phyloP scores from a whole-genome alignment of 2,797 vertebrate species.

The Acrocephalus scirpaceus region DNA sequence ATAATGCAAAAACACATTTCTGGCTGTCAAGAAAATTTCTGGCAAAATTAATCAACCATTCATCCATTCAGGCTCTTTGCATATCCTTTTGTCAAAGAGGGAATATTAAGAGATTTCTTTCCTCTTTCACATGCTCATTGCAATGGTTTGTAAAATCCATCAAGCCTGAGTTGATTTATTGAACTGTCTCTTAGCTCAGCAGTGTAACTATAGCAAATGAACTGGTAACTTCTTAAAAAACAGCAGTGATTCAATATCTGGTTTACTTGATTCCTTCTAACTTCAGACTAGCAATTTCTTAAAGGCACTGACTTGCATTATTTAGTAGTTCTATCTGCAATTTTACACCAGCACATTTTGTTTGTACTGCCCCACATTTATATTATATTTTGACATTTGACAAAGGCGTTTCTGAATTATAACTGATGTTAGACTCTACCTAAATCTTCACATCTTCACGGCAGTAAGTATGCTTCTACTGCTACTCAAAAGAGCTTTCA shows the following conservation, averaged over 20 bases:
- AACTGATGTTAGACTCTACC: background rate
- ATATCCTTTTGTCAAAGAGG: conserved; percentile 99
- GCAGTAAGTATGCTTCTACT: background rate
- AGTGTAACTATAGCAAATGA: conserved; percentile 99
- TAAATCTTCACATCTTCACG: background rate
- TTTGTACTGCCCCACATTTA: background rate
- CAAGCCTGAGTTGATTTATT: conserved; percentile 99
- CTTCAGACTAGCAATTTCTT: conserved; percentile 68
- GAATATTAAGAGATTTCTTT: conserved; percentile 94
- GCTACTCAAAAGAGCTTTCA: background rate
- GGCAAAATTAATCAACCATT: conserved; percentile 99
- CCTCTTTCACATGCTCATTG: conserved; percentile 90
- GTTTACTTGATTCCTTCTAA: conserved; percentile 76
- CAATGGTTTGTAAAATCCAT: conserved; percentile 98
- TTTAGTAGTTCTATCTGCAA: background rate
- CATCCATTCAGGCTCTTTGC: conserved; percentile 99
- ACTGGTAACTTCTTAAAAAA: conserved; percentile 90
- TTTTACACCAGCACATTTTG: background rate
- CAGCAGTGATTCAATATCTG: conserved; percentile 80
- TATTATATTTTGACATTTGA: background rate
- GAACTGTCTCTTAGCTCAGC: conserved; percentile 99
- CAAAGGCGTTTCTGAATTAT: background rate
- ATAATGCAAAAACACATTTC: conserved; percentile 96
- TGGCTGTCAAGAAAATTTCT: conserved; percentile 97
- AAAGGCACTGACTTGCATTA: background rate